Conservation (phyloP, 2,113 vertebrate species). For the Physeter macrocephalus region DNA sequence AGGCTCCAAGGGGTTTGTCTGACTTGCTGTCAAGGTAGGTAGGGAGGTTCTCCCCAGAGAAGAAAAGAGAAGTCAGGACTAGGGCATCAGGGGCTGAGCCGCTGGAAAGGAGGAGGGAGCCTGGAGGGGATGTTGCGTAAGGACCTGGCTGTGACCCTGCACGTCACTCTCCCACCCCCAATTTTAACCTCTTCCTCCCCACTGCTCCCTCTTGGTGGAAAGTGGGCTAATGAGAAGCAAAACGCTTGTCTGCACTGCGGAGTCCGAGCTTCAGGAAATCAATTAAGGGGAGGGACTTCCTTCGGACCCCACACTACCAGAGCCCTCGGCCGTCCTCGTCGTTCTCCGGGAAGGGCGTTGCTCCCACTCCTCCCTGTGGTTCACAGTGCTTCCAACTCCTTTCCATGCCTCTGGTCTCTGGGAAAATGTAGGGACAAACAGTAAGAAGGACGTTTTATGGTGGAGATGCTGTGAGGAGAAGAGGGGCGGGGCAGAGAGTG, state of each 20-base stretch:
- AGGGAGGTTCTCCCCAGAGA: background rate
- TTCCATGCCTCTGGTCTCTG: background rate
- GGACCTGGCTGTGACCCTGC: background rate
- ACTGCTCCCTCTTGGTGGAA: background rate
- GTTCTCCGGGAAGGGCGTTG: background rate
- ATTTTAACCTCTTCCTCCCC: background rate
- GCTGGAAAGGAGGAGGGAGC: background rate
- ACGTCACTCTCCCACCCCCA: background rate
- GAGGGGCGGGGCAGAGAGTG: no score
- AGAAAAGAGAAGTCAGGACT: background rate
- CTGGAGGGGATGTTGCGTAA: background rate
- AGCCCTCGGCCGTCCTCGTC: background rate
- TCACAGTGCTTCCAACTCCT: background rate
- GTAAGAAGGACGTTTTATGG: background rate
- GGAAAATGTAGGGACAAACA: background rate
- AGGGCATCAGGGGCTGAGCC: background rate
- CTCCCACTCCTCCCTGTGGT: background rate
- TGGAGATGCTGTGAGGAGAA: background rate
- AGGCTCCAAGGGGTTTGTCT: background rate
- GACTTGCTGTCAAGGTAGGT: background rate
- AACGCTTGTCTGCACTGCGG: background rate
- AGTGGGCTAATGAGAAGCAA: background rate
- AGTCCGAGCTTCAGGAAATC: background rate
- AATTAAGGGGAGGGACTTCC: background rate
- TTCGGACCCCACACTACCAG: background rate